Base-by-base conservation (phyloP, 2,888 invertebrate genomes). In the Hydropsyche betteni region DNA sequence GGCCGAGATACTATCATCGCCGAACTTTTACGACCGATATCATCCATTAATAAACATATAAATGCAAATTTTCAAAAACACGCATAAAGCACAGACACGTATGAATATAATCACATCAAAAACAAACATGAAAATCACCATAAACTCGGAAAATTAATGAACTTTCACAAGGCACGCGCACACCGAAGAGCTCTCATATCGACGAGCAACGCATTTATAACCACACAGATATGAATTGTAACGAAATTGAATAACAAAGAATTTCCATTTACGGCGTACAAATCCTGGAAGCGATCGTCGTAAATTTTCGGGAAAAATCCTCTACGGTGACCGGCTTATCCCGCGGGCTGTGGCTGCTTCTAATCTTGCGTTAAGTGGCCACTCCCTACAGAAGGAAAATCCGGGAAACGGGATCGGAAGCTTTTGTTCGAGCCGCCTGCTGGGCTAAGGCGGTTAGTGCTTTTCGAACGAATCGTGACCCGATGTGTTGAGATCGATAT, bases 341-440 rank as follows among this genome's bases (percentile, higher is more conserved):
- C 64, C 33, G 61, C 55, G 71, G 55, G 36, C 38, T 55, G 44
- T 36, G 55, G 50, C 36, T 24, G 72, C 12, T 61, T 58, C 38
- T 72, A 72, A 61, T 61, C 72, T 61, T n/a, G 61, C 72, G 61
- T 58, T 72, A 61, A 61, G 58, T 72, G 58, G 72, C 34, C 53
- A 34, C 44, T 24, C 24, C 69, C 69, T 69, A n/a, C 51, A 24
- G 51, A 16, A 38, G 50, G 14, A 24, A 44, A 51, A 69, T 44
- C 68, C 58, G 58, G 58, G 24, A 58, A 58, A 58, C 58, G 58
- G 5, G 16, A 58, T 58, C 24, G 58, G 44, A 44, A 24, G 58
- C 58, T 24, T 24, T 58, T 58, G 58, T 58, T 58, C 24, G 58
- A 16, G 8, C 58, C 58, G 24, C 14, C 14, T 53, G 58, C 14